Conservation (phyloP, 2,113 vertebrate species). For the Pituophis catenifer region DNA sequence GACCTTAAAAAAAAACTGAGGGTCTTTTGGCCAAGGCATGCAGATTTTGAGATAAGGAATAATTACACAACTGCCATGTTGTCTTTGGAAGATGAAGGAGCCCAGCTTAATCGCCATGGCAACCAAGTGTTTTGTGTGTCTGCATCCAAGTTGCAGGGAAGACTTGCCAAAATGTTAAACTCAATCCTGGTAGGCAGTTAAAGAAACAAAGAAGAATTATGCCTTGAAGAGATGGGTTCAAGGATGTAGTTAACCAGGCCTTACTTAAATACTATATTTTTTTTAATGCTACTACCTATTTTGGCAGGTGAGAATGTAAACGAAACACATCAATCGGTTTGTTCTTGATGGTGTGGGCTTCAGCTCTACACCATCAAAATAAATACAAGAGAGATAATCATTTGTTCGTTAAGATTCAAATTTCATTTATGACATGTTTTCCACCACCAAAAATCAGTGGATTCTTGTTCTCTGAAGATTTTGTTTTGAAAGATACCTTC, state of each 20-base stretch:
- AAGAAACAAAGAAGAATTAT: background rate
- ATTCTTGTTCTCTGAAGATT: background rate
- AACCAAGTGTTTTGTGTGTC: constrained; percentile 28
- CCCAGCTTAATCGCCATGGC: constrained; percentile 22
- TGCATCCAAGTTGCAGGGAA: background rate
- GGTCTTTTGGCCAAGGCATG: background rate
- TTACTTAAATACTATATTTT: background rate
- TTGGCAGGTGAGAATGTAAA: background rate
- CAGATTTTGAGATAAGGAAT: background rate
- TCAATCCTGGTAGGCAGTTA: background rate
- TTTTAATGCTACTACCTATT: background rate
- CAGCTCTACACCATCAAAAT: background rate
- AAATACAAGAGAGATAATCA: background rate
- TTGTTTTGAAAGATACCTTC: background rate
- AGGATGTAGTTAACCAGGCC: background rate
- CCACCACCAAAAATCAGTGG: background rate
- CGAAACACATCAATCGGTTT: background rate
- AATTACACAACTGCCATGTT: background rate
- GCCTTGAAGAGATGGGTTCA: background rate
- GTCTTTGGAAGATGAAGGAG: background rate
- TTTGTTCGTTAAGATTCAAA: background rate
- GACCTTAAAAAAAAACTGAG: background rate
- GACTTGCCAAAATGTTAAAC: background rate
- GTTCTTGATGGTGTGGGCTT: background rate
- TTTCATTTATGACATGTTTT: background rate